Evolutionary conservation across 2,888 invertebrate genomes (phyloP), one percentile per base, ranked within the genome.

Genomic region (Lepidocyrtinus sp.): DNA sequence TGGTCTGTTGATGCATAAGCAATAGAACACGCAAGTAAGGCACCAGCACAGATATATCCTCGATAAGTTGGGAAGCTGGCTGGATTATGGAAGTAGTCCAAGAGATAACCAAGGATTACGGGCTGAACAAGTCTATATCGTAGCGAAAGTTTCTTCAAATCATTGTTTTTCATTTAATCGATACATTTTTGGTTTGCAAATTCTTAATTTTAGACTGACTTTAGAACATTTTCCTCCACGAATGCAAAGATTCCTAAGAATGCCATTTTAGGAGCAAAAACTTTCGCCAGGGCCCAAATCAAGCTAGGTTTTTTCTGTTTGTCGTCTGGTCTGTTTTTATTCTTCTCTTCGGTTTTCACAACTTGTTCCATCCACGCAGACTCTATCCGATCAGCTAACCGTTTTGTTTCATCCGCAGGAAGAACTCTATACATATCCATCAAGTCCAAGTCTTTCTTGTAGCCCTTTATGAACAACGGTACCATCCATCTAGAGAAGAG

Each of bases 391-490:
- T 93, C 92, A 9, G 94, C 94, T 15, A 93, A 90, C 22, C 87
- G 59, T 87, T 90, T 90, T 17, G 96, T 95, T 87, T 91, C 90
- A 88, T 95, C 95, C 22, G 90, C 90, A 46, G 89, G 90, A 69
- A 93, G 90, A 0, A 95, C 92, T 86, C 92, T 92, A 87, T 93
- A 93, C 59, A 96, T 89, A 89, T 96, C 96, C 22, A 91, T 90
- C 63, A 92, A 90, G 84, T 93, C 93, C 63, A 96, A 88, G 62
- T 92, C 78, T 90, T 94, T 92, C 75, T 90, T 91, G 87, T 92
- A 92, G 0, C 96, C 96, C 87, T 92, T 92, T 86, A 91, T 92
- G 89, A 95, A 95, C 87, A 94, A 89, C 3, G 92, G 93, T 87
- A 94, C 90, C 75, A 94, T 93, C 92, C 95, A 96, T 88, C 93